Base-by-base conservation (phyloP, 2,113 vertebrate genomes). In the Gasterosteus nipponicus region DNA sequence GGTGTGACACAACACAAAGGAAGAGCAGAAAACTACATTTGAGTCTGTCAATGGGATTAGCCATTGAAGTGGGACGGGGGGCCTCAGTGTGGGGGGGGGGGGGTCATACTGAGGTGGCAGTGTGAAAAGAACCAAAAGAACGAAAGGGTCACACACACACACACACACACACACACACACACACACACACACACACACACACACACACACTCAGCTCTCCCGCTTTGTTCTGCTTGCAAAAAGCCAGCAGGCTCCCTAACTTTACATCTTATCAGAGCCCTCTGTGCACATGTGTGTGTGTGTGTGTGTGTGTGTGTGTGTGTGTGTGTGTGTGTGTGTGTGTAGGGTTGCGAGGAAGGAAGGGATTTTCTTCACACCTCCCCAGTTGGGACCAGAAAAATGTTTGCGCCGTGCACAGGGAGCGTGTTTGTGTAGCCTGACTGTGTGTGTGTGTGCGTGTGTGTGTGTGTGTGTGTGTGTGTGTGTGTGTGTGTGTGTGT, bases 311-410 rank as follows among this genome's bases (percentile, higher is more conserved):
- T 60, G 4, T 16, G 51, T 29, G 47, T 54, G 31, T 77, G 68
- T 68, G 69, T 58, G 54, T 78, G 61, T 68, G 46, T 70, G 79
- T 54, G 59, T 44, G 59, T 74, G 53, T 46, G 42, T 71, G 51
- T 51, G 39, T 38, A 35, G 35, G 59, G 44, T 1, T 22, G 38
- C 22, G 64, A 73, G 82, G 79, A 78, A 85, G 86, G 73, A 83
- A 77, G 75, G 49, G 54, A 77, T 83, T 86, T 86, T 73, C 73
- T 83, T 80, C 68, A 80, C 77, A 80, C 84, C 77, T 86, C 60
- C 80, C 77, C 71, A 83, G 46, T 53, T 46, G 69, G 76, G 84
- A 73, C 71, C 33, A 74, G 71, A 64, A 74, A 64, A 64, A 74
- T 74, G 60, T 64, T 60, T 64, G 60, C n/a, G 39, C 41, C 2